Evolutionary conservation across 2,888 invertebrate genomes (phyloP).

Genomic region (Hirudinaria manillensis): DNA sequence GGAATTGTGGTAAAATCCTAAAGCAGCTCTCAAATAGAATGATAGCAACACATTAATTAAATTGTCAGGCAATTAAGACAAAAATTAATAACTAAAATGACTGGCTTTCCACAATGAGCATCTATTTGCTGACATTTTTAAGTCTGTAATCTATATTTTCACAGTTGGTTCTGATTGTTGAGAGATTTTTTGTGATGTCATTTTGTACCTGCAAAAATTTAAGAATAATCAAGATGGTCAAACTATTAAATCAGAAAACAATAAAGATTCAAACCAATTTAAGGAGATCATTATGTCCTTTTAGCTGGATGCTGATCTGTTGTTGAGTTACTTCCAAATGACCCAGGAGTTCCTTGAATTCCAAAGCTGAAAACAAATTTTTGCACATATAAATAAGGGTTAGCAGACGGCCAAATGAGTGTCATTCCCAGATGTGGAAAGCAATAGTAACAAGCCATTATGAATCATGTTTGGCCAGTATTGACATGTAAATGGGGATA

Average conservation of each 20-base stretch:
- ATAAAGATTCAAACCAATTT: constrained; percentile 42
- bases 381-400: too few relatives aligned
- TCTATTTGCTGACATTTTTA: background rate
- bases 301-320: constrained; percentile 46
- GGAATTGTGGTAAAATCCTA: too few relatives aligned
- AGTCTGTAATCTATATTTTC: constrained; percentile 17
- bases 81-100: too few relatives aligned
- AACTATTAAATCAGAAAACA: background rate
- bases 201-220: constrained; percentile 27
- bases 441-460: background rate
- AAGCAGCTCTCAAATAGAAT: too few relatives aligned
- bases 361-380: constrained; percentile 63
- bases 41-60: too few relatives aligned
- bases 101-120: too few relatives aligned
- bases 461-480: background rate
- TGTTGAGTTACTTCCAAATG: constrained; percentile 59
- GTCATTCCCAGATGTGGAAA: too few relatives aligned
- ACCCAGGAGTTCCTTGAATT: constrained; percentile 75
- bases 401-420: too few relatives aligned
- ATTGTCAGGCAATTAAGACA: too few relatives aligned
- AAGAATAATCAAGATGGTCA: background rate
- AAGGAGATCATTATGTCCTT: constrained; percentile 49
- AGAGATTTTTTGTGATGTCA: constrained; percentile 25
- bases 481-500: too few relatives aligned
- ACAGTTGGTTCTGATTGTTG: constrained; percentile 25